A percentile compares a stretch with the other conserved stretches of the same genome.
Evolutionary conservation across 2,888 invertebrate species (phyloP).

Genomic region (Netelia virgata): DNA sequence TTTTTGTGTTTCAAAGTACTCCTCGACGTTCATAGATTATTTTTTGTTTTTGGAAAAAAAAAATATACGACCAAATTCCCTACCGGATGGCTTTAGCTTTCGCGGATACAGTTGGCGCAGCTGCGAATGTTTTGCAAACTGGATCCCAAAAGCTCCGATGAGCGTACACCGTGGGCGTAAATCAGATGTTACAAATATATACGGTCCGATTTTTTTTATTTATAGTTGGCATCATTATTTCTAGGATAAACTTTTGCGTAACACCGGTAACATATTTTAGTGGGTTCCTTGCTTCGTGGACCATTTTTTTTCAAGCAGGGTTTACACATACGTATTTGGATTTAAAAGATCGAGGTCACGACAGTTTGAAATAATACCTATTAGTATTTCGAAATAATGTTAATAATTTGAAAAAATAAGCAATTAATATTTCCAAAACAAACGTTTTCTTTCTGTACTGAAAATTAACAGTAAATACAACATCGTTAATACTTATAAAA

Average conservation of each 20-base stretch:
- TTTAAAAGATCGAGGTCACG: no score
- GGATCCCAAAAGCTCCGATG: conserved; percentile 21
- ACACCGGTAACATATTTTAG: no score
- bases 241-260: not conserved
- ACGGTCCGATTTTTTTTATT: not conserved
- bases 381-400: no score
- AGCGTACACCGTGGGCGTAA: conserved; percentile 16
- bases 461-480: no score
- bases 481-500: no score
- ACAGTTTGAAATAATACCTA: no score
- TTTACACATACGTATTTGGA: no score
- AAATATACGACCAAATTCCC: conserved; percentile 19
- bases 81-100: not conserved
- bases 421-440: no score
- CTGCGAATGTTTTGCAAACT: conserved; percentile 34
- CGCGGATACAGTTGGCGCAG: conserved; percentile 19
- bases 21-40: conserved; percentile 13
- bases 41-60: conserved; percentile 27
- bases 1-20: conserved; percentile 40
- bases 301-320: not conserved
- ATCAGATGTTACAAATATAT: conserved; percentile 16
- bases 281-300: not conserved
- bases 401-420: no score
- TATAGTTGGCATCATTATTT: conserved; percentile 10
- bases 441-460: no score